Base-by-base conservation (phyloP, 2,888 invertebrate genomes). In the Sinodicranocentrus sp. region DNA sequence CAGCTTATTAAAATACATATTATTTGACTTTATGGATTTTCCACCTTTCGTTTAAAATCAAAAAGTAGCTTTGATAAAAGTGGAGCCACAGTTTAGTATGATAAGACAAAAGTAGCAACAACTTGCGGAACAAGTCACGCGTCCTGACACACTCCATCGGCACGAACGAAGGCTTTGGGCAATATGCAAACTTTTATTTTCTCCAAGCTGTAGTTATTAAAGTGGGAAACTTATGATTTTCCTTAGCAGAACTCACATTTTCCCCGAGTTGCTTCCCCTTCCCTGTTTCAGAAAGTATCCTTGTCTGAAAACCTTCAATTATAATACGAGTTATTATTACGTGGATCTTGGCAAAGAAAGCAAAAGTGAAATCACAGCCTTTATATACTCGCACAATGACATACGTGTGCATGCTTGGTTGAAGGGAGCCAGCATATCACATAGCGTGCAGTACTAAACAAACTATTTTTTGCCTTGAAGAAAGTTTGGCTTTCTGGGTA, bases 291-390 rank as follows among this genome's bases (percentile, higher is more conserved):
- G 43, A 43, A 57, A 43, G 54, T 21, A 21, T n/a, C 15, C n/a
- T 54, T 43, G 17, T 59, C 43, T 43, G 73, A 67, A 78, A 80
- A 57, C 80, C 80, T 54, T 57, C 72, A 80, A 80, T 80, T 80
- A 80, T 6, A 52, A 8, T 23, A 63, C 44, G 67, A 48, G 25
- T 26, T 28, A 33, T 80, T 61, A 72, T 80, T 80, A 72, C 28
- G 10, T 59, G 65, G 43, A 19, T 54, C 23, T 68, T 39, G 52
- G 39, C n/a, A 52, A 65, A 80, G 80, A 80, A 57, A 80, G 72
- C 72, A 80, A 80, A 73, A 80, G 80, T 80, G 80, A 80, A 80
- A 73, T 80, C 72, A 65, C 52, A 3, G 26, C 17, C 1, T 44
- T 33, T 21, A n/a, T 15, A 13, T 15, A 17, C 48, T 10, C 48